Base-by-base conservation (phyloP, 2,797 vertebrate species). In the Ceryle rudis region DNA sequence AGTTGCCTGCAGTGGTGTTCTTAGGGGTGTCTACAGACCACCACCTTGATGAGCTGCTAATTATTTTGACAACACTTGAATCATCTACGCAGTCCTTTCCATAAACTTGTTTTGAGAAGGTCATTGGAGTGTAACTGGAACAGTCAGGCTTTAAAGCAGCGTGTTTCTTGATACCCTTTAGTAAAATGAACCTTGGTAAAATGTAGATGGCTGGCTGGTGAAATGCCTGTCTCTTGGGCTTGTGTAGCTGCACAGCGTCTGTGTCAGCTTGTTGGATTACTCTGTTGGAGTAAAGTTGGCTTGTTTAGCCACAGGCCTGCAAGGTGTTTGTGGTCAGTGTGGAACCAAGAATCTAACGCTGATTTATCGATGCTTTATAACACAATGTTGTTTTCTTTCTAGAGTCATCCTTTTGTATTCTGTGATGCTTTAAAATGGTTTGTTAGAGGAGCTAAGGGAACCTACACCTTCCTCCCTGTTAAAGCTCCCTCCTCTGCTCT, bases 401-500 rank as follows among this genome's bases (percentile, higher is more conserved):
- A 5, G 41, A 87, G 35, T 42, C 7, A n/a, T 62, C 10, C 9
- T 54, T 25, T 81, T 2, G 0, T 79, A 5, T 54, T 85, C 46
- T 87, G 19, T 42, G 28, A 3, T 70, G 21, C 33, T 52, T 75
- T 57, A 5, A 29, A n/a, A 22, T 66, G 7, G 29, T 22, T 47
- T 81, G 5, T 44, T 4, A 42, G 18, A 6, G 14, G 7, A 29
- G 5, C 11, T 52, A 14, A 49, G 39, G 60, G 17, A 39, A 11
- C 8, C 61, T 57, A 2, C 2, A 10, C 4, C 11, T 62, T 7
- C 5, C 11, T 70, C 7, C 1, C 2, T 62, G 29, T 26, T 72
- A 58, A 67, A 44, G 22, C 12, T 79, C 25, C 14, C 0, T 80
- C 5, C 2, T 89, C 22, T 80, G 3, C 23, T 62, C 3, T 46